Conservation (phyloP, 2,888 invertebrate genomes). For the Diachrysia chrysitis region DNA sequence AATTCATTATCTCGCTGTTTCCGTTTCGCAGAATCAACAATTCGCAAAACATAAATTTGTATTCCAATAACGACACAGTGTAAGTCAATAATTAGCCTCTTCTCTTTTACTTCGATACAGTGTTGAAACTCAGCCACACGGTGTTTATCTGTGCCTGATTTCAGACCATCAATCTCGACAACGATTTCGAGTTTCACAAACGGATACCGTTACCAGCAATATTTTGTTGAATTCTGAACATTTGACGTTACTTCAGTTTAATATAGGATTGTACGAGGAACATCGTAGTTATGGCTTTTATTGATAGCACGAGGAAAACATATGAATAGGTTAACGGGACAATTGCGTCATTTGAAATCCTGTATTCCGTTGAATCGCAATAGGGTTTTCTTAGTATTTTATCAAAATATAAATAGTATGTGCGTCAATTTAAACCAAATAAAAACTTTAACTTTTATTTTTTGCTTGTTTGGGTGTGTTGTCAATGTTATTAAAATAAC, state of each 20-base stretch:
- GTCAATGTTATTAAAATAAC: background rate
- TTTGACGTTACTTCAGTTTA: slow-evolving; percentile 11
- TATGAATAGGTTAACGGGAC: slow-evolving; percentile 26
- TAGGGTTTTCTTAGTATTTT: slow-evolving; percentile 38
- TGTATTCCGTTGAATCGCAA: slow-evolving; percentile 39
- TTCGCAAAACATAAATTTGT: slow-evolving; percentile 50
- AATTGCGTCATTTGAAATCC: slow-evolving; percentile 32
- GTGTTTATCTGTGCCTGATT: slow-evolving; percentile 25
- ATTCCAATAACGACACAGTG: slow-evolving; percentile 40
- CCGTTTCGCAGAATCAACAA: slow-evolving; percentile 63
- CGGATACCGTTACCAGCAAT: slow-evolving; percentile 47
- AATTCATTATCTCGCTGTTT: slow-evolving; percentile 60
- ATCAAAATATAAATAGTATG: slow-evolving; percentile 8
- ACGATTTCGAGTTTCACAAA: slow-evolving; percentile 46
- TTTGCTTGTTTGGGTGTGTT: background rate
- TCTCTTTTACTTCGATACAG: slow-evolving; percentile 24
- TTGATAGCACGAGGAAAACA: slow-evolving; percentile 48
- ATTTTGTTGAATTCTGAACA: slow-evolving; percentile 25
- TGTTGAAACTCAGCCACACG: background rate
- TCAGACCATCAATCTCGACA: slow-evolving; percentile 31
- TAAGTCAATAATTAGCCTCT: slow-evolving; percentile 13
- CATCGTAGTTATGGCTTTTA: slow-evolving; percentile 20
- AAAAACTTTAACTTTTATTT: background rate
- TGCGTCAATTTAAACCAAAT: slow-evolving; percentile 2
- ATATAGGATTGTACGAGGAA: slow-evolving; percentile 12